phyloP scores from a whole-genome alignment of 2,113 vertebrate genomes.

The Aegithalos caudatus region DNA sequence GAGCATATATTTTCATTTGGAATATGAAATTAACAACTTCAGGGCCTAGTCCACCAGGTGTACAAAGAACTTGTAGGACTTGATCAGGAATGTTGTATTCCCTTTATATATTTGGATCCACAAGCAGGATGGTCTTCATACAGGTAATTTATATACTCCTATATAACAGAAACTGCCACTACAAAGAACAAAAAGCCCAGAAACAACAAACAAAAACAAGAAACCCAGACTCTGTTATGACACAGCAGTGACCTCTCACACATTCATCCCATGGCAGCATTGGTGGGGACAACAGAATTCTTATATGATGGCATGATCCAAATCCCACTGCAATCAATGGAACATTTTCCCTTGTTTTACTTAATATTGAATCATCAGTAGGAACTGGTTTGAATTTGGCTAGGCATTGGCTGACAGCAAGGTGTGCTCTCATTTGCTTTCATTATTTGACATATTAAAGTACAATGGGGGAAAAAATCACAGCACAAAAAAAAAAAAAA shows the following conservation, averaged over 20 bases:
- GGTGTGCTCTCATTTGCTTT: not conserved
- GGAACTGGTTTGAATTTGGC: not conserved
- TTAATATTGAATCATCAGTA: not conserved
- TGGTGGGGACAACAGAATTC: not conserved
- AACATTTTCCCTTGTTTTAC: not conserved
- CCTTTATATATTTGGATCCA: not conserved
- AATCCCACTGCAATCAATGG: not conserved
- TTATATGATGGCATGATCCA: not conserved
- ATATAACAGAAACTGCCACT: not conserved
- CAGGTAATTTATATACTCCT: not conserved
- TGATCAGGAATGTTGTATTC: not conserved
- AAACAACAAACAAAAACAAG: not conserved
- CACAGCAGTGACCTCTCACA: not conserved
- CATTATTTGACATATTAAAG: not conserved
- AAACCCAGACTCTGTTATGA: not conserved
- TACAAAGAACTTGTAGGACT: not conserved
- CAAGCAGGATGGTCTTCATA: not conserved
- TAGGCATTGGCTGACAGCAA: not conserved
- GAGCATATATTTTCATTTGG: not conserved
- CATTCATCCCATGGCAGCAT: not conserved
- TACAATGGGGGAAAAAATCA: not conserved
- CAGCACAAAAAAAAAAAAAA: constrained; percentile 39
- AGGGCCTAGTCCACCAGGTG: not conserved
- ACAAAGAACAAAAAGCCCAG: not conserved
- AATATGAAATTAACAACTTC: not conserved